Conservation (phyloP, 2,888 invertebrate genomes). For the Pyralis farinalis region DNA sequence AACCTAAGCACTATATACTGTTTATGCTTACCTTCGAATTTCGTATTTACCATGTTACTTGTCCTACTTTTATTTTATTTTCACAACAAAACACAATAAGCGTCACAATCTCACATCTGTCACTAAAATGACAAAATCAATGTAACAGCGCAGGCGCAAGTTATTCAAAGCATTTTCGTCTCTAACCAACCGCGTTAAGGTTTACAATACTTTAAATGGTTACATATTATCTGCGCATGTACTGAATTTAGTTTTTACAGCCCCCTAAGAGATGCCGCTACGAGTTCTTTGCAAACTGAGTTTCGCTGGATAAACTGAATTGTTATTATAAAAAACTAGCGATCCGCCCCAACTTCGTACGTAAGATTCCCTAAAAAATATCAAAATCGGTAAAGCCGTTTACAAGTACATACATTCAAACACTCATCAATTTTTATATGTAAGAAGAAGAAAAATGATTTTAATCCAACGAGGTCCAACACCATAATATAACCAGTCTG, state of each 20-base stretch:
- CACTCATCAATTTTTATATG: no score
- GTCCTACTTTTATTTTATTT: conserved; percentile 31
- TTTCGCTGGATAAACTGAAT: no score
- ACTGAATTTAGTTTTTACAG: conserved; percentile 7
- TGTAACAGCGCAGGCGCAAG: conserved; percentile 62
- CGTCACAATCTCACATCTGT: conserved; percentile 33
- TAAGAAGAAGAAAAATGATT: no score
- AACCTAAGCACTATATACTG: no score
- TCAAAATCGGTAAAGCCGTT: no score
- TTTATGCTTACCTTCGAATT: conserved; percentile 53
- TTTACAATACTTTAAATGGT: conserved; percentile 16
- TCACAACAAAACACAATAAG: conserved; percentile 20
- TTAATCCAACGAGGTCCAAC: no score
- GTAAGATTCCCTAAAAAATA: no score
- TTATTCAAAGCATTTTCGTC: conserved; percentile 16
- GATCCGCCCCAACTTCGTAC: no score
- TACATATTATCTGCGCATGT: conserved; percentile 45
- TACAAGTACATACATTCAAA: no score
- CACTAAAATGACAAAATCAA: conserved; percentile 55
- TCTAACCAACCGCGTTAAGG: conserved; percentile 4
- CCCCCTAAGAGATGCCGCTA: conserved; percentile 39
- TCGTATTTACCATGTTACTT: conserved; percentile 40
- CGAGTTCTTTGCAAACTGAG: conserved; percentile 14
- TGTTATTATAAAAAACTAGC: no score
- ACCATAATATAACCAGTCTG: no score